Evolutionary conservation across 2,113 vertebrate species (phyloP), one percentile per base, ranked within the genome.

Genomic region (Oryzias woworae): DNA sequence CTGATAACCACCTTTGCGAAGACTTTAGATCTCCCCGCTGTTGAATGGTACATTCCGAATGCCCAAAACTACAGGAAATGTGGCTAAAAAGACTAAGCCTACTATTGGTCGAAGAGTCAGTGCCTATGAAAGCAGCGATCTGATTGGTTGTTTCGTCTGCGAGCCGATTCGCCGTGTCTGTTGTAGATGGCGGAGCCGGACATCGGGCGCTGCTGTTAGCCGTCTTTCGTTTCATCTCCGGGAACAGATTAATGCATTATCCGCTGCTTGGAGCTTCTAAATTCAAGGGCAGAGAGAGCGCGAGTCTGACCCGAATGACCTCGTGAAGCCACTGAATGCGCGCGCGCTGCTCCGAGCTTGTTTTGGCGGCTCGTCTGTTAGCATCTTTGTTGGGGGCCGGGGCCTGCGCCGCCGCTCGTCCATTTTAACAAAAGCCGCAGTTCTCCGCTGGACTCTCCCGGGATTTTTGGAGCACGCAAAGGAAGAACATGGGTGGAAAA

Each of bases 351-450:
- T 83, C 65, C 84, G 80, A 85, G 83, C 86, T 90, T 81, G 78
- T 84, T 77, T 53, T 26, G 67, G 66, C 57, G 61, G 74, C 65
- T 71, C 62, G 69, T 28, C 31, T 57, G 82, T 83, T 90, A 90
- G 87, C 82, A 89, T 86, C 87, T 88, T 88, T 87, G 85, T 88
- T 86, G 74, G 75, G 78, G 78, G 64, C 77, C 78, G 57, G 85
- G 92, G 92, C 92, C 92, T 86, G 28, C 76, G 51, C 53, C 85
- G 55, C 82, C 86, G 90, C 80, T 76, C 4, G 78, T 91, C 88
- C 88, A 92, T 88, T 92, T 92, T 90, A 92, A 93, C 91, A 92
- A 92, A 89, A 92, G 88, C 91, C 82, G 78, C 55, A 72, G 59
- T 24, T 72, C 47, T 20, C 47, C 66, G 53, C 69, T 85, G 70